Conservation (phyloP, 2,888 invertebrate species). For the Yponomeuta sedellus region DNA sequence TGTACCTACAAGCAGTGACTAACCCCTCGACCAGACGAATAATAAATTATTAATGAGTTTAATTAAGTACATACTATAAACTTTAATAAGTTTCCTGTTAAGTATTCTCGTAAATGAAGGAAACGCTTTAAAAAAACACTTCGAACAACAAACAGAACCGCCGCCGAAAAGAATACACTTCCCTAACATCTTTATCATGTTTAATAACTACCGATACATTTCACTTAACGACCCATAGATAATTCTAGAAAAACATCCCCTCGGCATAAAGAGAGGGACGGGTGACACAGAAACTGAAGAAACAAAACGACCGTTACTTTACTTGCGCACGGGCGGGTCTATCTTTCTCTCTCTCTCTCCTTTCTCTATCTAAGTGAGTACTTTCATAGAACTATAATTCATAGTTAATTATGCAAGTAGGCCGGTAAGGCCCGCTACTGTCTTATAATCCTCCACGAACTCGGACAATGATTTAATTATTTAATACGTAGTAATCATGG, state of each 20-base stretch:
- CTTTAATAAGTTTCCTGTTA: background rate
- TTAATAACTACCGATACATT: constrained; percentile 44
- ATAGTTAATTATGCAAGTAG: no score
- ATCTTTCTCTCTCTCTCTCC: no score
- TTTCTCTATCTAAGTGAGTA: no score
- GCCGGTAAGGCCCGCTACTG: no score
- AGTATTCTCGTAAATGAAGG: background rate
- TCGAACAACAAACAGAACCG: background rate
- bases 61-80: background rate
- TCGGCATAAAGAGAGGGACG: constrained; percentile 7
- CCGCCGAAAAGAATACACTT: background rate
- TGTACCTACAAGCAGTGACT: no score
- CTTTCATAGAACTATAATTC: no score
- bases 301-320: background rate
- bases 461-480: no score
- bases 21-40: no score
- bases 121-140: background rate
- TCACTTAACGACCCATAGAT: constrained; percentile 56
- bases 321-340: no score
- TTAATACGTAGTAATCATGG: no score
- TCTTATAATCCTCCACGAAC: no score
- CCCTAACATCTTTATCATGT: constrained; percentile 33
- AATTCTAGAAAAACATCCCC: constrained; percentile 38
- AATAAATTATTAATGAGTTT: background rate
- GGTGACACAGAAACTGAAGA: background rate